Base-by-base conservation (phyloP, 2,888 invertebrate genomes). In the Slavum lentiscoides region DNA sequence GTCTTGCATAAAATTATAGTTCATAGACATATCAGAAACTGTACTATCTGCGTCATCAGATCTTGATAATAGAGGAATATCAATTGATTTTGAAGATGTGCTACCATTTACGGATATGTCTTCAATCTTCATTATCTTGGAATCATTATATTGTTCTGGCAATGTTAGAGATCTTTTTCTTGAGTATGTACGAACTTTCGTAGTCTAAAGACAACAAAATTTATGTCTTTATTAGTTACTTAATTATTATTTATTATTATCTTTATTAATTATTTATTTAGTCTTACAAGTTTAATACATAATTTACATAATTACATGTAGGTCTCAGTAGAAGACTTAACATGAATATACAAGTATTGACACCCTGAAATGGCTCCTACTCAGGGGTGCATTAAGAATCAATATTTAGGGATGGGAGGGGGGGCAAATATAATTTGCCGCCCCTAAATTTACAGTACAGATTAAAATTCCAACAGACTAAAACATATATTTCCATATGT, bases 31-130 rank as follows among this genome's bases (percentile, higher is more conserved):
- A 72, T 80, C 70, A 43, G 80, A 80, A 58, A 80, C 23, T 43
- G 80, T 80, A 58, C 70, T 80, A 72, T 80, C 80, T 11, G 37
- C 64, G 39, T 80, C 80, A 58, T 80, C 80, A 15, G 72, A 72
- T 70, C 30, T 80, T 15, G 62, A 64, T 5, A 39, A 1, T 72
- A 72, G 0, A 80, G 80, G 58, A 72, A 64, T 80, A 11, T 80
- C 80, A 58, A 80, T 72, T 23, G 64, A 80, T 80, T 37, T 55
- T 55, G 80, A 80, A 9, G 64, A 70, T 37, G 21, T 23, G 58
- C 62, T 67, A 39, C 55, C 39, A 58, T 55, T 15, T 1, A n/a
- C 7, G 9, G 72, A 43, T 11, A 30, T 19, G 11, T 72, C 58
- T 70, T 72, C 72, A 80, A 58, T 80, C 80, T 80, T 80, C 39